phyloP scores from a whole-genome alignment of 1,140 invertebrate genomes.

The Triops cancriformis region DNA sequence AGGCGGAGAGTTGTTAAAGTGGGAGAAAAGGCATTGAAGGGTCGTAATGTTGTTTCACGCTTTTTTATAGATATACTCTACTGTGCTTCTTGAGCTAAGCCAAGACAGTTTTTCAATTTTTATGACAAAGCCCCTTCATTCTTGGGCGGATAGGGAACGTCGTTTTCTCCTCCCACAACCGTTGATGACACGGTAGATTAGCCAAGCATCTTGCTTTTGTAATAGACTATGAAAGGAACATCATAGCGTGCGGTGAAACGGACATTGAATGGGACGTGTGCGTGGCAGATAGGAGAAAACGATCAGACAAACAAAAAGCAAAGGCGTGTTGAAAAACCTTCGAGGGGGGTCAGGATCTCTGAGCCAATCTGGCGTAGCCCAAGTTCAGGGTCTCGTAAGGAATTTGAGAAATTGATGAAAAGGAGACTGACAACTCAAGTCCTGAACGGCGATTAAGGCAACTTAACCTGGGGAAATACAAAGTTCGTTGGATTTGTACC shows the following conservation, averaged over 20 bases:
- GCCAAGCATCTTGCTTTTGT: neutral
- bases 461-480: no score
- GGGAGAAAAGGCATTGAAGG: neutral
- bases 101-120: neutral
- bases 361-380: no score
- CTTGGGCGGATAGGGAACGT: neutral
- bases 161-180: neutral
- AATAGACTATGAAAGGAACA: neutral
- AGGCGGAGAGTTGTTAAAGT: conserved; percentile 1
- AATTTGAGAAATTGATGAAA: no score
- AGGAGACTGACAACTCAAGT: no score
- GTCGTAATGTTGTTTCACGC: neutral
- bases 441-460: no score
- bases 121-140: neutral
- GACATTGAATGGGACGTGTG: neutral
- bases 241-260: neutral
- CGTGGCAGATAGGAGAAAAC: neutral
- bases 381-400: no score
- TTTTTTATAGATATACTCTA: neutral
- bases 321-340: no score
- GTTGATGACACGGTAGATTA: conserved; percentile 6
- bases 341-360: no score
- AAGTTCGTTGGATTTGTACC: no score
- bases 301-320: neutral
- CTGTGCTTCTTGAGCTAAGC: neutral